Base-by-base conservation (phyloP, 2,113 vertebrate species). In the Petromus typicus region DNA sequence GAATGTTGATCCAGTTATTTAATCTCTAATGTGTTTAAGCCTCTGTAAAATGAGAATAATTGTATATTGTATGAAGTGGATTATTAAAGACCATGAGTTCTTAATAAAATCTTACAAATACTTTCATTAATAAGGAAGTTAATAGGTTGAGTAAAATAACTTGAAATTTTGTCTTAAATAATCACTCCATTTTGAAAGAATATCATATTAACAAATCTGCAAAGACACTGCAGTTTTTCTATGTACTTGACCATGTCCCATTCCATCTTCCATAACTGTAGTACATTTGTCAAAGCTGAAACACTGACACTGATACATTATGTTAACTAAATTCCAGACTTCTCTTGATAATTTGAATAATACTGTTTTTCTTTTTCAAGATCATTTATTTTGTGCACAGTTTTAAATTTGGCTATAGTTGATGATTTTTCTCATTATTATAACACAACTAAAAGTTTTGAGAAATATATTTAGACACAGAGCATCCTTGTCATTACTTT, bases 271-370 rank as follows among this genome's bases (percentile, higher is more conserved):
- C 32, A 32, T 76, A 87, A 45, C 23, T 59, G 18, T 3, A 12
- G 17, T 43, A 23, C 18, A 63, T 85, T 67, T 71, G 40, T 79
- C 71, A 90, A 90, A 56, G 59, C 64, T 32, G 37, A 69, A 34
- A 80, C 45, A 64, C 48, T 7, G 73, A 43, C n/a, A 66, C 3
- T 34, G 45, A 76, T 40, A 11, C 30, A 56, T 82, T 71, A 37
- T 10, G 16, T 84, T 88, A 45, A 80, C n/a, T 57, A 83, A 87
- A 45, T 51, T 57, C 5, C 61, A 94, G 54, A 34, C 8, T 76
- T 86, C 59, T 6, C 61, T 88, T 64, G 67, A 92, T 22, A 94
- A 30, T 76, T 51, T 94, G 59, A 69, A 75, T 95, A 76, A 90
- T 63, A 45, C 9, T 69, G 64, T 9, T 51, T 64, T 45, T 51